Conservation (phyloP, 2,888 invertebrate genomes). For the Phasia obesa region DNA sequence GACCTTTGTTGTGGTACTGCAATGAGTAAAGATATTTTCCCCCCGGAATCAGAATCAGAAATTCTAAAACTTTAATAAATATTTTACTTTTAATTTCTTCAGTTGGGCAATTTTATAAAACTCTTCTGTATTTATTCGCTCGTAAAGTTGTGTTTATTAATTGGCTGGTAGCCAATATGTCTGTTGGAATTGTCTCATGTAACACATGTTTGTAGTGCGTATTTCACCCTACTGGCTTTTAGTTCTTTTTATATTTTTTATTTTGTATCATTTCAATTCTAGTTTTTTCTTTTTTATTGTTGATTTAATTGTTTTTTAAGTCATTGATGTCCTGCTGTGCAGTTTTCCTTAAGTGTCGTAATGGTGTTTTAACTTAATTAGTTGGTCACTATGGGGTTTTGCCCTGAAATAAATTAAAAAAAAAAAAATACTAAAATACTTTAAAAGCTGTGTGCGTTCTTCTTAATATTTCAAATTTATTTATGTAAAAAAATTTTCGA, state of each 20-base stretch:
- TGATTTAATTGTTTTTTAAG: conserved; percentile 65
- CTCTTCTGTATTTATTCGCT: conserved; percentile 30
- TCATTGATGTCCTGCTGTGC: conserved; percentile 65
- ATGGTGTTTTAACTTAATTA: conserved; percentile 71
- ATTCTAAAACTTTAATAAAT: no score
- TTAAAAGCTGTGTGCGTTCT: not conserved
- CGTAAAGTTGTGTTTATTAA: conserved; percentile 56
- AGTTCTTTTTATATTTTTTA: not conserved
- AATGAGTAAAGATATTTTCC: no score
- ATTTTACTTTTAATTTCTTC: not conserved
- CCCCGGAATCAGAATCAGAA: no score
- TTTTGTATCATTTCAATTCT: conserved; percentile 49
- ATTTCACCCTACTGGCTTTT: conserved; percentile 42
- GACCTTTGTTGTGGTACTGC: no score
- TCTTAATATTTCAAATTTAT: not conserved
- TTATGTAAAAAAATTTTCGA: not conserved
- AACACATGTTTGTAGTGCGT: conserved; percentile 55
- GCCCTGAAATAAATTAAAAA: not conserved
- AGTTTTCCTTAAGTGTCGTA: conserved; percentile 69
- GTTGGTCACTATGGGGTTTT: conserved; percentile 63
- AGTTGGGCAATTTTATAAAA: not conserved
- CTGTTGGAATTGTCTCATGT: conserved; percentile 61
- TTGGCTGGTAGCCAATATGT: conserved; percentile 69
- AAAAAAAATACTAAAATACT: not conserved
- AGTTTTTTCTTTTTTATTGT: conserved; percentile 15